These are phyloP conservation scores for Ophion obscuratus DNA, from an alignment of 2,888 invertebrate species.

Conservation along the genomic window DNA sequence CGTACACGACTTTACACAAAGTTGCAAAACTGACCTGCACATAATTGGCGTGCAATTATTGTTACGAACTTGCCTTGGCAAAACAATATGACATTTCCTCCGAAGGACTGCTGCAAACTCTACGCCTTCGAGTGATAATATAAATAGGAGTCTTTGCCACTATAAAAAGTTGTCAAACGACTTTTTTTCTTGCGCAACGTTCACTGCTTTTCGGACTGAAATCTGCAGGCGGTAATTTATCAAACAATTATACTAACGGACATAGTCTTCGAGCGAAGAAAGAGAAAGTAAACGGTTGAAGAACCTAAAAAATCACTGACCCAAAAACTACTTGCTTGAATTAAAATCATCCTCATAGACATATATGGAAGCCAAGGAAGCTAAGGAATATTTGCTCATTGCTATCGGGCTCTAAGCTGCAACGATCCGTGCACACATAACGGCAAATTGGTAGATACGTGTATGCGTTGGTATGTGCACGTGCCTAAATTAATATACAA, in stretches of 20 bases:
- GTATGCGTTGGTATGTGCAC: neutral
- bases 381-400: neutral
- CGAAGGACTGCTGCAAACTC: too few relatives aligned
- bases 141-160: too few relatives aligned
- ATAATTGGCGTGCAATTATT: too few relatives aligned
- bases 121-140: too few relatives aligned
- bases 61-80: too few relatives aligned
- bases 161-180: too few relatives aligned
- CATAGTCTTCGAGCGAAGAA: neutral
- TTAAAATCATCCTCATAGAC: neutral
- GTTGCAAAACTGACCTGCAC: too few relatives aligned
- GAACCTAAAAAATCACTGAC: conserved; percentile 19
- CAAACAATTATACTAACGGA: too few relatives aligned
- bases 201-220: neutral
- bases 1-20: too few relatives aligned
- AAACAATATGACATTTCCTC: too few relatives aligned
- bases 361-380: neutral
- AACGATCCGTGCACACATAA: conserved; percentile 53
- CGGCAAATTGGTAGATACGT: conserved; percentile 46
- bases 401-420: conserved; percentile 22
- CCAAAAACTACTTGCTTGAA: neutral
- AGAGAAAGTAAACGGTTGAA: neutral
- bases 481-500: conserved; percentile 48
- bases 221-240: neutral
- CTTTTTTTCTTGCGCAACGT: too few relatives aligned